These are phyloP conservation scores for Plebejus argus DNA, from an alignment of 2,888 invertebrate genomes.

Conservation along the genomic window DNA sequence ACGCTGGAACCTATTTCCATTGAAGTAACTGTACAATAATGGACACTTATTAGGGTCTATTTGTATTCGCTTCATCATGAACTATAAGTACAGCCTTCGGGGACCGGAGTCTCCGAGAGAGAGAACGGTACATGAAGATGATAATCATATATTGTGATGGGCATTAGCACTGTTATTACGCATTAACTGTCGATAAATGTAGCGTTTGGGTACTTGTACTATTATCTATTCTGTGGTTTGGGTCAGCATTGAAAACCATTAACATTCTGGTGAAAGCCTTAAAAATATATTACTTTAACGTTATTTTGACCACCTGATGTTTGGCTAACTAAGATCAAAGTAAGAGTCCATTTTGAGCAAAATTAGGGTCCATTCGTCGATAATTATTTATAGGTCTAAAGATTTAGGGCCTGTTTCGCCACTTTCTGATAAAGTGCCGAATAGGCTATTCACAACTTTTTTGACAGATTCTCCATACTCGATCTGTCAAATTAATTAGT, in stretches of 20 bases:
- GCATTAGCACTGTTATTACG: background rate
- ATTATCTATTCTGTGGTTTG: too few relatives aligned
- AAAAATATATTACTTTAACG: background rate
- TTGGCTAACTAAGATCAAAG: too few relatives aligned
- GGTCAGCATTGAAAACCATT: background rate
- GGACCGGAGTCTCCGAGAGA: slow-evolving; percentile 18
- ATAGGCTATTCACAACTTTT: too few relatives aligned
- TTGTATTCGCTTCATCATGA: slow-evolving; percentile 38
- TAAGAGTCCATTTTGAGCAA: too few relatives aligned
- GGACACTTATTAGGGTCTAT: slow-evolving; percentile 32
- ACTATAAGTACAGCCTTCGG: slow-evolving; percentile 29
- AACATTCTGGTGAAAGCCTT: background rate
- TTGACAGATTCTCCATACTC: too few relatives aligned
- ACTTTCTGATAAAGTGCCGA: too few relatives aligned
- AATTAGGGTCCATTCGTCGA: too few relatives aligned
- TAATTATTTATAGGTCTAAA: too few relatives aligned
- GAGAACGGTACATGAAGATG: slow-evolving; percentile 35
- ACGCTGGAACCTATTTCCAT: background rate
- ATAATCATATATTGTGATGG: slow-evolving; percentile 23
- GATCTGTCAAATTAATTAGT: too few relatives aligned
- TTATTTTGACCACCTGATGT: too few relatives aligned
- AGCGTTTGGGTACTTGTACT: too few relatives aligned
- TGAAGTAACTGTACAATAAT: slow-evolving; percentile 33
- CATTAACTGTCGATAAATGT: slow-evolving; percentile 1
- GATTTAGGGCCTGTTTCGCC: too few relatives aligned